Conservation (phyloP, 1,140 invertebrate genomes). For the Brachystomella parvula region DNA sequence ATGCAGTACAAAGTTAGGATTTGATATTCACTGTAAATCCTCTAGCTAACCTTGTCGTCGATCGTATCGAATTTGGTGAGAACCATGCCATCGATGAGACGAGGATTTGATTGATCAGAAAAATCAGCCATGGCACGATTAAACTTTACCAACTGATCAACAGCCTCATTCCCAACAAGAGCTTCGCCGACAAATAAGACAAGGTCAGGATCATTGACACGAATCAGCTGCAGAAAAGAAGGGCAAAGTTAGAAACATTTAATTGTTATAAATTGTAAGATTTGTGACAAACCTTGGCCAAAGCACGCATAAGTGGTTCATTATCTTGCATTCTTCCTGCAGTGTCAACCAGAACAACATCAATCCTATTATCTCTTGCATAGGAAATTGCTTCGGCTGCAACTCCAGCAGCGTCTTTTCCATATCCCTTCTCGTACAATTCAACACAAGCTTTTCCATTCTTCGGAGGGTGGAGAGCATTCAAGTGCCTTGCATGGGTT, state of each 20-base stretch:
- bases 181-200: conserved; percentile 99
- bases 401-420: conserved; percentile 96
- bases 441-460: conserved; percentile 73
- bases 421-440: conserved; percentile 95
- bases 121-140: conserved; percentile 92
- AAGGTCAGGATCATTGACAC: conserved; percentile 91
- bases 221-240: conserved; percentile 56
- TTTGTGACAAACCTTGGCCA: conserved; percentile 63
- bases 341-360: conserved; percentile 93
- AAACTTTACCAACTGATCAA: conserved; percentile 97
- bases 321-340: conserved; percentile 99
- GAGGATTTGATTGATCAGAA: conserved; percentile 67
- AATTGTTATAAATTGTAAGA: conserved; percentile 1
- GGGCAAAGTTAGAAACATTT: neutral
- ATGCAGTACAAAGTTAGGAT: conserved; percentile 3
- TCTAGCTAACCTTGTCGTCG: conserved; percentile 98
- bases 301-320: conserved; percentile 92
- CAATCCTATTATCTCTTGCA: conserved; percentile 68
- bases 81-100: conserved; percentile 94
- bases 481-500: conserved; percentile 88
- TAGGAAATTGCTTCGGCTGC: conserved; percentile 93
- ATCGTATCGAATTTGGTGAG: conserved; percentile 99
- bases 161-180: conserved; percentile 98
- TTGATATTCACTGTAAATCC: too few species aligned
- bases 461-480: conserved; percentile 79